A percentile compares a stretch with the other conserved stretches of the same genome.
These are phyloP conservation scores for Drosophila siamana DNA, from an alignment of 2,888 invertebrate species.

Conservation along the genomic window DNA sequence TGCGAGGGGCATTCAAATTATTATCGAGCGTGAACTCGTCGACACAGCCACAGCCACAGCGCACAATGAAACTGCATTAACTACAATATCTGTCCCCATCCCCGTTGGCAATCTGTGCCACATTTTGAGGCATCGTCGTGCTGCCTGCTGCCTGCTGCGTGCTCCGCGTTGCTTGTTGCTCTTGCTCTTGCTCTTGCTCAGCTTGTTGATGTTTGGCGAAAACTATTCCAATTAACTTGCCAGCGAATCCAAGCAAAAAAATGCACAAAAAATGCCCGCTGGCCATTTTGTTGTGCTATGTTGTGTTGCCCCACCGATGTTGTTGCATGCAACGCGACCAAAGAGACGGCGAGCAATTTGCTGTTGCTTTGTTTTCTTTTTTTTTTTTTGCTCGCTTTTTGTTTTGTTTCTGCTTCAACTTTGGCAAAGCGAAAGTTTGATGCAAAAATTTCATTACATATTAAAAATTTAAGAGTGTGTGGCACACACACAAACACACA, in stretches of 20 bases:
- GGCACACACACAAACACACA: slow-evolving; percentile 11
- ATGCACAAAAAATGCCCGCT: slow-evolving; percentile 39
- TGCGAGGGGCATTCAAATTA: slow-evolving; percentile 23
- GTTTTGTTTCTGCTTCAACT: slow-evolving; percentile 31
- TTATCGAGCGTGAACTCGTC: slow-evolving; percentile 29
- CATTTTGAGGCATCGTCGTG: neutral
- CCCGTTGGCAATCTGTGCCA: neutral
- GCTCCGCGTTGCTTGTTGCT: slow-evolving; percentile 23
- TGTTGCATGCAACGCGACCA: slow-evolving; percentile 41
- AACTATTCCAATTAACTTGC: slow-evolving; percentile 73
- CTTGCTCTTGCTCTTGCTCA: neutral
- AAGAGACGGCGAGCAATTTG: slow-evolving; percentile 27
- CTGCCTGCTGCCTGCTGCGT: no score
- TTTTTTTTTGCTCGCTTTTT: neutral
- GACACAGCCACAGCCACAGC: no score
- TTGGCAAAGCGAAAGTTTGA: slow-evolving; percentile 61
- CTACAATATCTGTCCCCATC: neutral
- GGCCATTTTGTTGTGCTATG: slow-evolving; percentile 46
- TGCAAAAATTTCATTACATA: slow-evolving; percentile 63
- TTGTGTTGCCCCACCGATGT: neutral
- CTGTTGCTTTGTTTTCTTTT: slow-evolving; percentile 18
- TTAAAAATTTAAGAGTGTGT: slow-evolving; percentile 41
- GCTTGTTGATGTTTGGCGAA: slow-evolving; percentile 60
- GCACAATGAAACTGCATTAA: slow-evolving; percentile 19
- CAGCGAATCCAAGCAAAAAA: slow-evolving; percentile 38